Base-by-base conservation (phyloP, 2,797 vertebrate species). In the Perodicticus potto region DNA sequence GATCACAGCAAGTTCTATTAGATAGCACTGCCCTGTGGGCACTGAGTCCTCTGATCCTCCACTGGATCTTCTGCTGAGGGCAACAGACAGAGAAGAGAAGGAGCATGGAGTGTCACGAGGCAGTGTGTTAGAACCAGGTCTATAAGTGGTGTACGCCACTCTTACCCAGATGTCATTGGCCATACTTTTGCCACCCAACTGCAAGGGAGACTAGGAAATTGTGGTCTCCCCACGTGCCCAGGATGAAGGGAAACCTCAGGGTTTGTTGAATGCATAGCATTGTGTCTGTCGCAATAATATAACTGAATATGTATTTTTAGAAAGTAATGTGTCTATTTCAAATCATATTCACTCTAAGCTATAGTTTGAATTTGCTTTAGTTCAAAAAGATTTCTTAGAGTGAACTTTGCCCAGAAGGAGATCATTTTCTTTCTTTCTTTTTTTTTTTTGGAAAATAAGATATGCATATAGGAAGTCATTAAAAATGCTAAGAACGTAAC, bases 351-450 rank as follows among this genome's bases (percentile, higher is more conserved):
- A 73, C 29, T 17, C 25, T 81, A 49, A 80, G 43, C 59, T 82
- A 7, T 85, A 70, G 65, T 89, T 95, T 93, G 32, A 63, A 57
- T 80, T 61, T 55, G 29, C 10, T 85, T 81, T n/a, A 72, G n/a
- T 77, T 86, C 63, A 89, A 16, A 69, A 86, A 49, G 23, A 78
- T 83, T 78, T 70, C n/a, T 65, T 67, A 27, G 29, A 69, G 63
- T 23, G 23, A 86, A 45, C 40, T 95, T 73, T 40, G 23, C 89
- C 37, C 29, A 76, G n/a, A 70, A 43, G 11, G 53, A 82, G 27
- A 67, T 61, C 67, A 27, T 43, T 37, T 59, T 55, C 7, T 22
- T 83, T 40, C 65, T 53, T 14, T 43, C 27, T 59, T 34, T 7
- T 20, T 83, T 37, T 72, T 53, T 49, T 49, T 49, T 49, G 4